Evolutionary conservation across 2,797 vertebrate species (phyloP).

Genomic region (Semotilus atromaculatus): DNA sequence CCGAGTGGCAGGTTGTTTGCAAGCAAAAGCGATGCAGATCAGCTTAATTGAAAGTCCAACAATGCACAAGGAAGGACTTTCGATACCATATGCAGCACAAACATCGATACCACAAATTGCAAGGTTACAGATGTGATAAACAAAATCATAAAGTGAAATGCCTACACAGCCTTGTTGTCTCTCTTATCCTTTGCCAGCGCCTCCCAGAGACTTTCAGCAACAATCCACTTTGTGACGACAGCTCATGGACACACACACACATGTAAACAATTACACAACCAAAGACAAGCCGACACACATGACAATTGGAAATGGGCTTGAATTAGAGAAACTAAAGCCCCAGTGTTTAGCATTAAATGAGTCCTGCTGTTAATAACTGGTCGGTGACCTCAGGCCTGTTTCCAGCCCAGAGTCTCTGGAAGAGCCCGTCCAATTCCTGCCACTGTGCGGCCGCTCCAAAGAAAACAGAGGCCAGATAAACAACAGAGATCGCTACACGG

Average conservation of each 20-base stretch:
- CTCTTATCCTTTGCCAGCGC: conserved; percentile 75
- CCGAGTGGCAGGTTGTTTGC: conserved; percentile 37
- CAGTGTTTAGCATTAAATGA: conserved; percentile 64
- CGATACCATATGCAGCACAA: conserved; percentile 40
- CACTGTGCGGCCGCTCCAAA: conserved; percentile 35
- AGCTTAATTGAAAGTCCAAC: conserved; percentile 42
- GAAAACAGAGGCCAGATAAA: conserved; percentile 51
- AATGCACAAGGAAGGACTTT: conserved; percentile 40
- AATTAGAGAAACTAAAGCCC: conserved; percentile 67
- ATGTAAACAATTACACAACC: conserved; percentile 78
- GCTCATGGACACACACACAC: conserved; percentile 67
- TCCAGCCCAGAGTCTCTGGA: conserved; percentile 24
- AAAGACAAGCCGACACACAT: conserved; percentile 63
- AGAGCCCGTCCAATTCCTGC: background rate
- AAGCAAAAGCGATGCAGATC: conserved; percentile 32
- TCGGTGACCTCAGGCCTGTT: background rate
- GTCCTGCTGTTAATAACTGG: conserved; percentile 38
- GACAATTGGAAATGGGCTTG: conserved; percentile 64
- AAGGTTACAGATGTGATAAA: conserved; percentile 43
- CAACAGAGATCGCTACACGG: background rate
- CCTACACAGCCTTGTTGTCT: conserved; percentile 66
- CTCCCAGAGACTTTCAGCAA: conserved; percentile 68
- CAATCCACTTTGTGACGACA: conserved; percentile 47
- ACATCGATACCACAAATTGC: conserved; percentile 43
- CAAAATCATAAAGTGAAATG: conserved; percentile 49